A percentile compares a stretch with the other conserved stretches of the same genome.
phyloP scores from a whole-genome alignment of 2,888 invertebrate species.

The Trichogramma dendrolimi region DNA sequence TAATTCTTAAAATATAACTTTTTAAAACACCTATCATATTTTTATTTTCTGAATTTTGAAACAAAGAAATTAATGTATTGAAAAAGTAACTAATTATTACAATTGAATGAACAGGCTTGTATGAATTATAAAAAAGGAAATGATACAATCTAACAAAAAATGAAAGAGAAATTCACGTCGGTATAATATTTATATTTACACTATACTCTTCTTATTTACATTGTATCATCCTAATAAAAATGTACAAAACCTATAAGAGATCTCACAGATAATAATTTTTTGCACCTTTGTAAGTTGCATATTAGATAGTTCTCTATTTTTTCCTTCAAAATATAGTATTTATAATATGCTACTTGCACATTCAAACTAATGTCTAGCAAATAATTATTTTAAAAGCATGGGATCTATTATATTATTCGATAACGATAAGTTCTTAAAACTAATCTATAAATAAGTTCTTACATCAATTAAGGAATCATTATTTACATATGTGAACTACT shows the following conservation, averaged over 20 bases:
- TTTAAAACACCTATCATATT: constrained; percentile 1
- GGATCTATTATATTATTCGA: constrained; percentile 26
- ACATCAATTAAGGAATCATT: constrained; percentile 16
- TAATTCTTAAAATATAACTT: too few relatives aligned
- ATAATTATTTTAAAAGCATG: constrained; percentile 35
- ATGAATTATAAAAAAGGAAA: constrained; percentile 19
- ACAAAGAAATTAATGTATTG: constrained; percentile 9
- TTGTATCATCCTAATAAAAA: constrained; percentile 28
- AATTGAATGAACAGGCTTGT: constrained; percentile 12
- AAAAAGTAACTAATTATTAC: constrained; percentile 10
- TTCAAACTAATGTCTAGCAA: constrained; percentile 25
- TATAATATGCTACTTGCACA: constrained; percentile 18
- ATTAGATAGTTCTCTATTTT: constrained; percentile 23
- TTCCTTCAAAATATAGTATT: constrained; percentile 7
- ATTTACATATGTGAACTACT: constrained; percentile 26
- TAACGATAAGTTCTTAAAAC: constrained; percentile 20
- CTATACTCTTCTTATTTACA: constrained; percentile 29
- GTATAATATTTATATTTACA: constrained; percentile 29
- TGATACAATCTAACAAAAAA: constrained; percentile 4
- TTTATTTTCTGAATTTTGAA: background rate
- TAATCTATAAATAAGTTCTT: constrained; percentile 24
- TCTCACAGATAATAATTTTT: constrained; percentile 22
- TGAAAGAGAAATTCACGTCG: constrained; percentile 12
- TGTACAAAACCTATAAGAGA: constrained; percentile 31
- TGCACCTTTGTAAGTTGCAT: constrained; percentile 30